phyloP scores from a whole-genome alignment of 2,797 vertebrate genomes.

The Clarias laeviceps region DNA sequence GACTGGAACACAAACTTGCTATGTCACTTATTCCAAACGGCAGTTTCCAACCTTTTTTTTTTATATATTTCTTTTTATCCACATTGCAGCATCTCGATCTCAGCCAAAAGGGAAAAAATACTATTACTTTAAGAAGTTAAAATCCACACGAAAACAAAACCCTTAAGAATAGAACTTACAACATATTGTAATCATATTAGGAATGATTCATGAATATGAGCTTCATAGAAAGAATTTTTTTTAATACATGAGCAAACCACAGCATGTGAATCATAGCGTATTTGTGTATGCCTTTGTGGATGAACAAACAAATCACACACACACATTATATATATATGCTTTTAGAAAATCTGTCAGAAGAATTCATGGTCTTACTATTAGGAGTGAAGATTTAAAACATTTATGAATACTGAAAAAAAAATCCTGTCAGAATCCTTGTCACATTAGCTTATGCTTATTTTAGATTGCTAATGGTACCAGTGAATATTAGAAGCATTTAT shows the following conservation, averaged over 20 bases:
- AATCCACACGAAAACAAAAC: not conserved
- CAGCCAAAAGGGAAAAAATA: not conserved
- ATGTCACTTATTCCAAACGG: constrained; percentile 33
- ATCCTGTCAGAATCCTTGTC: not conserved
- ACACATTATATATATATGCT: not conserved
- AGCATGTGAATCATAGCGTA: not conserved
- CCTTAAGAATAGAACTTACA: not conserved
- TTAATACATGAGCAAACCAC: not conserved
- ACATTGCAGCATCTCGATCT: not conserved
- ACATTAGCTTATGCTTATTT: not conserved
- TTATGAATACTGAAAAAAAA: not conserved
- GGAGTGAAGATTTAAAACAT: not conserved
- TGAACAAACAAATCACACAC: not conserved
- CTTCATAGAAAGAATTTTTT: not conserved
- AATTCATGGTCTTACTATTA: not conserved
- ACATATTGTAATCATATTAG: not conserved
- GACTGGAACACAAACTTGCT: constrained; percentile 28
- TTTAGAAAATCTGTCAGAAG: not conserved
- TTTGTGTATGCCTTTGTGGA: not conserved
- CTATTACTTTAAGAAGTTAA: not conserved
- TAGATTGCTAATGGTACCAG: not conserved
- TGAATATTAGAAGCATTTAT: constrained; percentile 12
- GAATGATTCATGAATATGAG: not conserved
- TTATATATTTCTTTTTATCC: not conserved
- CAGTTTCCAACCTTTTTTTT: constrained; percentile 3